Evolutionary conservation across 2,888 invertebrate species (phyloP), one percentile per base, ranked within the genome.

Genomic region (Acrobasis consociella): DNA sequence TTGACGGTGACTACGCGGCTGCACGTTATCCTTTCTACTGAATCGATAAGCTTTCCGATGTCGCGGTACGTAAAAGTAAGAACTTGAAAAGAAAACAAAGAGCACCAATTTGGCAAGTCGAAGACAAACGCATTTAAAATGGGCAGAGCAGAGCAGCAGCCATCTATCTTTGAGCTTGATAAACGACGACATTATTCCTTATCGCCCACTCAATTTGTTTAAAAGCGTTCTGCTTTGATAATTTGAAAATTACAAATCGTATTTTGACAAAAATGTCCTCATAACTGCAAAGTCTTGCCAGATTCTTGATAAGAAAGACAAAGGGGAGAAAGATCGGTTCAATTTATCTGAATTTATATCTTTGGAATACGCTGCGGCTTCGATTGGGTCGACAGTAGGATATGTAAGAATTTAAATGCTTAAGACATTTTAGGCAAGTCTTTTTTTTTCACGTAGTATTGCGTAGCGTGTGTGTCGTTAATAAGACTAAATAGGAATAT

Each of bases 121-220:
- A 85, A 91, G 91, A 91, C 91, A 89, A 91, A 91, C 90, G 91
- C 87, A 89, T 92, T 92, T 92, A 92, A 92, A 91, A 92, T 91
- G 92, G 91, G 91, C 84, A 89, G 88, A 91, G 91, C 84, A 87
- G 89, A 90, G 89, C 88, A 85, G 85, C 83, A 81, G 83, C 87
- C 87, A 92, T 92, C 91, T 88, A 91, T 92, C 91, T 90, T 82
- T 75, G 82, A 83, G 86, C 89, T 89, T 91, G 92, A 92, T 91
- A 92, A 91, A 92, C 88, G 91, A 89, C 91, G 91, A 90, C 92
- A 91, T 92, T 92, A 91, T 89, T 91, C 86, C 89, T 92, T 92
- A 91, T 92, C 92, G 89, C 90, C 91, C 87, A 91, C 91, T 92
- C 92, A 91, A 92, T 92, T 92, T 92, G 90, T 92, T 91, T 91